Base-by-base conservation (phyloP, 2,113 vertebrate species). In the Pomatorhinus ruficollis region DNA sequence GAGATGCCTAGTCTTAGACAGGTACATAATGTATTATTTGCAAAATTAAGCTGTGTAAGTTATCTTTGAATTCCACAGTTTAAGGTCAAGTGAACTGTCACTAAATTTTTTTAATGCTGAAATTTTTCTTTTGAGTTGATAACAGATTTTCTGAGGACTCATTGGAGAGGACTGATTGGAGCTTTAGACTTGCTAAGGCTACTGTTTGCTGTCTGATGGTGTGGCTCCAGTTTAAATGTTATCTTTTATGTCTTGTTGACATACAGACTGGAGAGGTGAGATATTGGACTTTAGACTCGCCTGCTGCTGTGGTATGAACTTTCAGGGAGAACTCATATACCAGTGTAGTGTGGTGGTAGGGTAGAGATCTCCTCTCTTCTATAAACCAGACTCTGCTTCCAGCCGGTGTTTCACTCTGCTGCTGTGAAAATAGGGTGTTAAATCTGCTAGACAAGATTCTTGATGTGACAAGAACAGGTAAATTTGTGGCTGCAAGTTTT, bases 191-290 rank as follows among this genome's bases (percentile, higher is more conserved):
- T 84, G n/a, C 31, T 64, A 27, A 44, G 44, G 53, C 53, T 93
- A 2, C 49, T 94, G 61, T 96, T 92, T 89, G 83, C 82, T 68
- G 61, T 94, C 89, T 91, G 89, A 24, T 76, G 72, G 50, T 83
- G 63, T 39, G 89, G 66, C 85, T 96, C 60, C 59, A 52, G 68
- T 86, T 81, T 40, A 69, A 93, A 76, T 0, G 4, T 77, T 94
- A 93, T 85, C 91, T 95, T 83, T 90, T 45, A 27, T 37, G 71
- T 66, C 56, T 75, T 96, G 54, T 95, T 96, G 95, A 95, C 75
- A 52, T 27, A 83, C 0, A 44, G 76, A 5, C 56, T 78, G 72
- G 83, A 94, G 83, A 75, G 61, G 39, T 66, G 61, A 89, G 80
- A 61, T 86, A 40, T 0, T 92, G 42, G 49, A 82, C 77, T 94